Percentiles rank a stretch among this genome's conserved stretches.
phyloP scores from a whole-genome alignment of 2,888 invertebrate species.

The Melinopterus prodromus region DNA sequence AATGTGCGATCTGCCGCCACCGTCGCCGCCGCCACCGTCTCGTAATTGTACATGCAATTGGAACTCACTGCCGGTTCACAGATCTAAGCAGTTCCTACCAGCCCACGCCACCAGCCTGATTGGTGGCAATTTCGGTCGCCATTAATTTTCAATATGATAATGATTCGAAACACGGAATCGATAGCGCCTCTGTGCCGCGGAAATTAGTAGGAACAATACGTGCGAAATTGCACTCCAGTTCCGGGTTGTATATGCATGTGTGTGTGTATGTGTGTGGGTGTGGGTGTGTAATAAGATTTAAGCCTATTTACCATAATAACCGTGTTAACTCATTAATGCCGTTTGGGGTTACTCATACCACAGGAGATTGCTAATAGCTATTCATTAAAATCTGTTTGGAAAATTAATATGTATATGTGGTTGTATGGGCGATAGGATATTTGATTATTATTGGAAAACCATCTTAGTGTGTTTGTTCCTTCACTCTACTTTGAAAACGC shows the following conservation, averaged over 20 bases:
- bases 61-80: conserved; percentile 11
- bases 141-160: conserved; percentile 27
- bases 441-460: too few relatives aligned
- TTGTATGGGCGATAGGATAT: too few relatives aligned
- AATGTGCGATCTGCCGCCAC: background rate
- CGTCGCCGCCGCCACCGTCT: background rate
- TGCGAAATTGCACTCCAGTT: background rate
- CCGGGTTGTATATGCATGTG: background rate
- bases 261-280: background rate
- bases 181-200: conserved; percentile 21
- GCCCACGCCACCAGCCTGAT: conserved; percentile 5
- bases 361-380: too few relatives aligned
- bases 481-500: too few relatives aligned
- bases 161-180: conserved; percentile 34
- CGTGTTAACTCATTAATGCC: too few relatives aligned
- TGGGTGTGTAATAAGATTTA: too few relatives aligned
- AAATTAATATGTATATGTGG: too few relatives aligned
- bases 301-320: too few relatives aligned
- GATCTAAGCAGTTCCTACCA: conserved; percentile 18
- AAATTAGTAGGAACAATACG: conserved; percentile 22
- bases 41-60: conserved; percentile 13
- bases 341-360: too few relatives aligned
- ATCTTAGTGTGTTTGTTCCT: too few relatives aligned
- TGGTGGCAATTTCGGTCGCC: conserved; percentile 22
- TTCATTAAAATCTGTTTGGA: too few relatives aligned